These are phyloP conservation scores for Brachyistius frenatus DNA, from an alignment of 2,113 vertebrate species.

Conservation along the genomic window DNA sequence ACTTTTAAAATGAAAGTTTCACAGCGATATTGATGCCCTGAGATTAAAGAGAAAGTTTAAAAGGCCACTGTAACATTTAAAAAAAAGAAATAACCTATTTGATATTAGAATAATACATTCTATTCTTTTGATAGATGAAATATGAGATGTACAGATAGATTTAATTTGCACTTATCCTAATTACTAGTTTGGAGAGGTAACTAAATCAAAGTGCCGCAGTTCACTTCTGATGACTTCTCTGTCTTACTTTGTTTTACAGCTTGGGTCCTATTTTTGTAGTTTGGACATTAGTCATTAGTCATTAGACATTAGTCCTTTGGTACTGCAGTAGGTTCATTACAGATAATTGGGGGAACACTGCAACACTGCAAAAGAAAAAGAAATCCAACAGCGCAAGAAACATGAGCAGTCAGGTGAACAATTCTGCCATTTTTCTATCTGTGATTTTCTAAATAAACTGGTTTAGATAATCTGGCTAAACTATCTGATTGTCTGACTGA, in stretches of 20 bases:
- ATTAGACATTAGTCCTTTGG: not conserved
- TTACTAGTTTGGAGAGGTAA: not conserved
- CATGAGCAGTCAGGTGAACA: no score
- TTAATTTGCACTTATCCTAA: not conserved
- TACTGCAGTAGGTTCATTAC: not conserved
- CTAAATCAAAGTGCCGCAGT: not conserved
- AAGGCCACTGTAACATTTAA: not conserved
- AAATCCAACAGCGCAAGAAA: not conserved
- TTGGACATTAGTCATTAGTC: not conserved
- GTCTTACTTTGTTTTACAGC: slow-evolving; percentile 5
- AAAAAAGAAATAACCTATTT: slow-evolving; percentile 25
- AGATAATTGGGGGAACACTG: not conserved
- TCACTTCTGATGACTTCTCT: not conserved
- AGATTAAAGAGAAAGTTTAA: slow-evolving; percentile 42
- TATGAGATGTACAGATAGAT: slow-evolving; percentile 14
- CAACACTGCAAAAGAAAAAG: not conserved
- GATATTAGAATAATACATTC: not conserved
- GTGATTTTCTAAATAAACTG: no score
- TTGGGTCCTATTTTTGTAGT: not conserved
- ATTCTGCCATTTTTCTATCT: no score
- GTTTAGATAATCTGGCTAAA: no score
- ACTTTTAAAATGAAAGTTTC: slow-evolving; percentile 10
- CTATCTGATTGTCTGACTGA: no score
- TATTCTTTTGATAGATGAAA: not conserved
- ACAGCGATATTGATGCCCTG: slow-evolving; percentile 61